Evolutionary conservation across 2,113 vertebrate species (phyloP), one percentile per base, ranked within the genome.

Genomic region (Ammodytes marinus): DNA sequence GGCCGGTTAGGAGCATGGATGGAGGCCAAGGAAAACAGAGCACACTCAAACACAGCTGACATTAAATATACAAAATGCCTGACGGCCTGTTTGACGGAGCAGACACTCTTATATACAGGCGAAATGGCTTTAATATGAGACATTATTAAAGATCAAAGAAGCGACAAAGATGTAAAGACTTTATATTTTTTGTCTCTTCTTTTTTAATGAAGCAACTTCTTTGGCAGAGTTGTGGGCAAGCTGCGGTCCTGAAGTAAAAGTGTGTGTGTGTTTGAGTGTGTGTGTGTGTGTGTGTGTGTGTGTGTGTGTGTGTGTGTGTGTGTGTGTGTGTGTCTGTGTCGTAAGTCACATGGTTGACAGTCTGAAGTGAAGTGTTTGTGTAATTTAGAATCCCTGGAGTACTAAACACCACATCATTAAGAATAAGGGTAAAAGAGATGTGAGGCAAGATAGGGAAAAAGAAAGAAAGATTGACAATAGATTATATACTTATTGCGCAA

Each of bases 11-110:
- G 59, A 14, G 37, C 1, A 5, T 39, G 45, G 63, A 79, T 7
- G 15, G 45, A 63, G 58, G 78, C 83, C 88, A 90, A 79, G 0
- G 3, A 63, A 82, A 88, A 74, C 89, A 83, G 46, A 57, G n/a
- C 27, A 39, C 3, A 17, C 39, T 77, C 45, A 60, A 42, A 79
- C 55, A 46, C 67, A 65, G 68, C 76, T 64, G 83, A 64, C 68
- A 80, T 27, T 27, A 27, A 58, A 73, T 53, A 75, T 57, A 59
- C 53, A 57, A 77, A 82, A 71, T 63, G 81, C 57, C 19, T 53
- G 80, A 82, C 77, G 52, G 60, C 64, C 71, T 63, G 79, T 86
- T 86, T 77, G 59, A 89, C 69, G 59, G 66, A 65, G 69, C 80
- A 75, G 35, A 83, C 46, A 53, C 50, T 42, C 37, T 6, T 15